Conservation (phyloP, 2,797 vertebrate species). For the Coreius guichenoti region DNA sequence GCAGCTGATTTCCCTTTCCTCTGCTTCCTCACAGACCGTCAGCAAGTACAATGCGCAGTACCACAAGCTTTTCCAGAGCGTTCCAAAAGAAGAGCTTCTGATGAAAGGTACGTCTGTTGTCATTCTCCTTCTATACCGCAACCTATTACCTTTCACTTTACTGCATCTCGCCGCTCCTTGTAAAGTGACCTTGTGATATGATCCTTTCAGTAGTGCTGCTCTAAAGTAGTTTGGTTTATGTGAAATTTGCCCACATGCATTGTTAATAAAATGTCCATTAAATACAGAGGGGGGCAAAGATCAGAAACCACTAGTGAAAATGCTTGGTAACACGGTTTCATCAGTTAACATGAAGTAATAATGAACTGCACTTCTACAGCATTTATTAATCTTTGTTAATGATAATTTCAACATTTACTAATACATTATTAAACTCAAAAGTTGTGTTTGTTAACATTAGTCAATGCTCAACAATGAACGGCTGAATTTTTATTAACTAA, state of each 20-base stretch:
- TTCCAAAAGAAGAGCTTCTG: slow-evolving; percentile 90
- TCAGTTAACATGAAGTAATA: no score
- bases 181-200: slow-evolving; percentile 25
- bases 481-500: no score
- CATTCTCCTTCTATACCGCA: neutral
- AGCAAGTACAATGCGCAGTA: slow-evolving; percentile 96
- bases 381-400: no score
- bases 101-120: slow-evolving; percentile 85
- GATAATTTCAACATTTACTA: no score
- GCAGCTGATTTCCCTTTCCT: slow-evolving; percentile 66
- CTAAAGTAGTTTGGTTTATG: neutral
- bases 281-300: neutral
- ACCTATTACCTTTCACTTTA: neutral
- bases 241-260: neutral
- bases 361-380: no score
- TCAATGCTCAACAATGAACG: no score
- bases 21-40: slow-evolving; percentile 86
- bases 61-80: slow-evolving; percentile 94
- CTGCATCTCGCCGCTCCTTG: neutral
- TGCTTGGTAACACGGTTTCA: no score
- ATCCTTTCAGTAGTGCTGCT: neutral
- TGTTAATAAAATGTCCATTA: neutral
- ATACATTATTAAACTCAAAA: no score
- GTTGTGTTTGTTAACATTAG: no score
- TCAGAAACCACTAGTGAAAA: neutral